These are phyloP conservation scores for Xylocopa sonorina DNA, from an alignment of 1,140 invertebrate genomes.

Conservation along the genomic window DNA sequence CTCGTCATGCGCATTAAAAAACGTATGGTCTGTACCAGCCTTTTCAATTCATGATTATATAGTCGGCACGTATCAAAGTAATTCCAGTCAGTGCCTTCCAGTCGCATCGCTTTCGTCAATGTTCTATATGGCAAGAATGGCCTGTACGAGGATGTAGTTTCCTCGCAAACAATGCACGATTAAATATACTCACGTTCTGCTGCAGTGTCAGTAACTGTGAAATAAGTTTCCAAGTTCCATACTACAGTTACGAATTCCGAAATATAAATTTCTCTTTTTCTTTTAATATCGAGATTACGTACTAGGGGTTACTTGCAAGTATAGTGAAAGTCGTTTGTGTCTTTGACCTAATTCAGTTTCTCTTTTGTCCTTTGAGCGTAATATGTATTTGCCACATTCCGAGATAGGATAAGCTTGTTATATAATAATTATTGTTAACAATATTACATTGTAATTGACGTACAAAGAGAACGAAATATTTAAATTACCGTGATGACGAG, in stretches of 20 bases:
- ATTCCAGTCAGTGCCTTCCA: constrained; percentile 3
- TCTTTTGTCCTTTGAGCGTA: background rate
- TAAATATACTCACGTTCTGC: constrained; percentile 71
- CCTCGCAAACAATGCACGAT: background rate
- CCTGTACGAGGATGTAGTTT: constrained; percentile 37
- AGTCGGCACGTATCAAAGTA: no score
- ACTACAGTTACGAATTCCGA: background rate
- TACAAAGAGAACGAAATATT: background rate
- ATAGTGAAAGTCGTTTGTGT: constrained; percentile 59
- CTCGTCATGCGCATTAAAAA: background rate
- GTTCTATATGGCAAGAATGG: background rate
- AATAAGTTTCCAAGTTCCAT: constrained; percentile 29
- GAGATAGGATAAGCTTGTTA: constrained; percentile 11
- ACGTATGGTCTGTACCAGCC: background rate
- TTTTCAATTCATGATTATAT: background rate
- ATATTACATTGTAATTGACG: background rate
- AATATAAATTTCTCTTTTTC: background rate
- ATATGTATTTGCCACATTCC: constrained; percentile 53
- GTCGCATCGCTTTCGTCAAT: background rate
- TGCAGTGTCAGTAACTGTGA: constrained; percentile 77
- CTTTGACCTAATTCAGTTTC: constrained; percentile 53
- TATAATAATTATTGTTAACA: constrained; percentile 29
- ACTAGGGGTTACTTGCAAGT: constrained; percentile 17
- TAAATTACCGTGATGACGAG: constrained; percentile 50
- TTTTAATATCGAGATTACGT: background rate